Percentiles rank a stretch among this genome's conserved stretches.
These are phyloP conservation scores for Pangasianodon gigas DNA, from an alignment of 2,113 vertebrate species.

Conservation along the genomic window DNA sequence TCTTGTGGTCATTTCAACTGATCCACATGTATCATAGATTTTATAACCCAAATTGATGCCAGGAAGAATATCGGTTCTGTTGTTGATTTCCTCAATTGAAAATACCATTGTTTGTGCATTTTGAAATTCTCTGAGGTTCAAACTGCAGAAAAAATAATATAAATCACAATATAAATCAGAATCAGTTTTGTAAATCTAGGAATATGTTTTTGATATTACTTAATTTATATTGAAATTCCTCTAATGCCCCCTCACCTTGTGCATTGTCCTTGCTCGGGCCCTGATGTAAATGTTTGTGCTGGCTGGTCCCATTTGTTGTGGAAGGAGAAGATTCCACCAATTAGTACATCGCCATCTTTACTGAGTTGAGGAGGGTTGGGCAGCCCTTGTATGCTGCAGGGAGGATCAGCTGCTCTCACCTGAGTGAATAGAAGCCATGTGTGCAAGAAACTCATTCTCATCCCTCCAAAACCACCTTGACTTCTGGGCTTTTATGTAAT, in stretches of 20 bases:
- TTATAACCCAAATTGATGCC: conserved; percentile 58
- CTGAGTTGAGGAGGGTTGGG: conserved; percentile 52
- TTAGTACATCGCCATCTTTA: conserved; percentile 56
- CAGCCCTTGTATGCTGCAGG: conserved; percentile 47
- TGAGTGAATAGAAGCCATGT: conserved; percentile 52
- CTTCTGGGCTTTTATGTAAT: conserved; percentile 34
- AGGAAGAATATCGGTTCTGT: conserved; percentile 58
- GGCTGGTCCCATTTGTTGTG: conserved; percentile 57
- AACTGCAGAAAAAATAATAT: conserved; percentile 44
- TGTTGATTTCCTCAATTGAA: conserved; percentile 64
- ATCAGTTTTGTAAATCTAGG: neutral
- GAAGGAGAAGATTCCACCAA: conserved; percentile 61
- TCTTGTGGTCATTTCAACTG: conserved; percentile 55
- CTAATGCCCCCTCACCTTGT: conserved; percentile 50
- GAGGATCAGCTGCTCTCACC: conserved; percentile 47
- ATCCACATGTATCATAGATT: conserved; percentile 61
- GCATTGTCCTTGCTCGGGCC: conserved; percentile 50
- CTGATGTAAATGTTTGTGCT: conserved; percentile 43
- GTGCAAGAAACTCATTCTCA: conserved; percentile 48
- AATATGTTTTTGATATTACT: neutral
- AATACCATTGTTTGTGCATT: conserved; percentile 63
- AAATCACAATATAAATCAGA: neutral
- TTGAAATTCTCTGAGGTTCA: conserved; percentile 60
- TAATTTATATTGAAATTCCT: neutral
- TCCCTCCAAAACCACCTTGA: neutral